Base-by-base conservation (phyloP, 2,888 invertebrate genomes). In the Trilocha varians region DNA sequence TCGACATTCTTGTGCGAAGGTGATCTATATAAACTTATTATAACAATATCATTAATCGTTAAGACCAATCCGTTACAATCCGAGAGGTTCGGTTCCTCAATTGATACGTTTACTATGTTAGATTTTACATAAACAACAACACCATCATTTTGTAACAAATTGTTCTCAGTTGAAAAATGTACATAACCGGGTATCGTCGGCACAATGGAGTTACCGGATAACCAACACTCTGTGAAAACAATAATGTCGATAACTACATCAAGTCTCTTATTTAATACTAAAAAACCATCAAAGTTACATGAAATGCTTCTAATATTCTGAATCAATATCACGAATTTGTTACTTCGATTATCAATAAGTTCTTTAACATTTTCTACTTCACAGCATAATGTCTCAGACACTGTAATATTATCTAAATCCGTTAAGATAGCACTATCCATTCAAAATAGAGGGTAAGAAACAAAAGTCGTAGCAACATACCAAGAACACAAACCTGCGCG, bases 191-290 rank as follows among this genome's bases (percentile, higher is more conserved):
- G 11, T 17, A 38, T 17, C 5, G 9, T 16, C 1, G 38, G 38
- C 8, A 38, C 5, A 4, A 13, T 4, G 4, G 5, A 3, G 11
- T 4, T 5, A 5, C 14, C n/a, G 4, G 18, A 16, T n/a, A 38
- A 17, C 25, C 38, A 38, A 38, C 38, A 38, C 13, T 38, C 38
- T 3, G 38, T 38, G 3, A 18, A 17, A 6, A 38, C n/a, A n/a
- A 38, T 38, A 17, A 16, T n/a, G n/a, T 25, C 38, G 6, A 16
- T 17, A 6, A 5, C 18, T 5, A 18, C 5, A 5, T 18, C 17
- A 11, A 34, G 34, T 11, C 34, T n/a, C 13, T 5, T 11, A 13
- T 3, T n/a, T 5, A 13, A 34, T 4, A 34, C n/a, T 34, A 34
- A 34, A 34, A 34, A 5, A 34, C 13, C 13, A 13, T 34, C 13